Conservation (phyloP, 2,113 vertebrate species). For the Galeopterus variegatus region DNA sequence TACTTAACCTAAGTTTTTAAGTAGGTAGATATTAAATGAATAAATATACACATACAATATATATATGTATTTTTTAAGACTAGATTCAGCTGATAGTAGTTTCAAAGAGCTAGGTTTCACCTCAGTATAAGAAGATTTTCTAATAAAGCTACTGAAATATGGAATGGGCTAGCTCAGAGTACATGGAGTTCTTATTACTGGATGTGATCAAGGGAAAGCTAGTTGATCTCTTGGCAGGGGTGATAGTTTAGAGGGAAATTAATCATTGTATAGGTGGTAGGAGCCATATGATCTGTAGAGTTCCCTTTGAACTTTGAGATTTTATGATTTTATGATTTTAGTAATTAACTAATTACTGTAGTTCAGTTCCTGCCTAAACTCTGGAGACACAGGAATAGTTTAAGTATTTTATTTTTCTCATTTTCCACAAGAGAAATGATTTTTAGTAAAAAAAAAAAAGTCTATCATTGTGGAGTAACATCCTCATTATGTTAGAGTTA, state of each 20-base stretch:
- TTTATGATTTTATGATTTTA: slow-evolving; percentile 39
- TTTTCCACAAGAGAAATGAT: neutral
- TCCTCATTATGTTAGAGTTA: neutral
- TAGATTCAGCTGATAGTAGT: neutral
- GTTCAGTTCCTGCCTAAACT: neutral
- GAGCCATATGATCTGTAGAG: neutral
- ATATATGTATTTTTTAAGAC: neutral
- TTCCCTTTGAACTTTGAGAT: slow-evolving; percentile 30
- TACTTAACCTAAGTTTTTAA: neutral
- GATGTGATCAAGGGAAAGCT: neutral
- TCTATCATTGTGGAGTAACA: neutral
- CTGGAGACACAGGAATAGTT: neutral
- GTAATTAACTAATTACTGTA: no score
- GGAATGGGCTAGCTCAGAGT: neutral
- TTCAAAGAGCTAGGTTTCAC: slow-evolving; percentile 1
- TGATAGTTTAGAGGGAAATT: neutral
- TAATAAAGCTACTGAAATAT: neutral
- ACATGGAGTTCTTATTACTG: neutral
- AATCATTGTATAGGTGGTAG: neutral
- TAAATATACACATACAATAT: neutral
- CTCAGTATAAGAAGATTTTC: neutral
- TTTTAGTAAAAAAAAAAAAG: neutral
- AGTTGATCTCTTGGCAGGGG: neutral
- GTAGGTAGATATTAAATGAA: neutral
- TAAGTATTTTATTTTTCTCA: slow-evolving; percentile 31